These are phyloP conservation scores for Progne subis DNA, from an alignment of 2,113 vertebrate genomes.

Conservation along the genomic window DNA sequence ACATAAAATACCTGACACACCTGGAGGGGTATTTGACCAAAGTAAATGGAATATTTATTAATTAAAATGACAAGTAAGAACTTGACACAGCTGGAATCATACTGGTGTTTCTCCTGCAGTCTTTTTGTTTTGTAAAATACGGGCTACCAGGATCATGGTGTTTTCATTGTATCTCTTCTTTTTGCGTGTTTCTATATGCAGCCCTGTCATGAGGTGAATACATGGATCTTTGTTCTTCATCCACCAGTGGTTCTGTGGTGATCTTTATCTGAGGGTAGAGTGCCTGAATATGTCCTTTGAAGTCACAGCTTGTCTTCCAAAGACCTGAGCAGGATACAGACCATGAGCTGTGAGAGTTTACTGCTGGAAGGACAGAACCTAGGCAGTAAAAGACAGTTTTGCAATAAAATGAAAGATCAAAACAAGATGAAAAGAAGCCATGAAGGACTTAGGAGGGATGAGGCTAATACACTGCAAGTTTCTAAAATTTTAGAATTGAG, in stretches of 20 bases:
- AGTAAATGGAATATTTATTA: neutral
- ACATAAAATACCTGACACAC: neutral
- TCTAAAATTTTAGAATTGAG: neutral
- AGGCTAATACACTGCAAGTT: neutral
- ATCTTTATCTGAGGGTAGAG: neutral
- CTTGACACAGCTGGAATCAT: neutral
- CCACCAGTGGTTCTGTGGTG: neutral
- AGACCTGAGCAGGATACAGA: neutral
- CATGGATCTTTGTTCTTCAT: neutral
- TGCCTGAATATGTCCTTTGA: neutral
- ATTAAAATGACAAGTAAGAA: neutral
- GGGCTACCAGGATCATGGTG: accelerated
- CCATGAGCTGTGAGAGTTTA: neutral
- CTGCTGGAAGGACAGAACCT: neutral
- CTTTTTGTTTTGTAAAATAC: neutral
- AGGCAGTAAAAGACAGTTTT: neutral
- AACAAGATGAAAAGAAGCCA: neutral
- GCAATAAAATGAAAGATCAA: neutral
- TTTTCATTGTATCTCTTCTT: neutral
- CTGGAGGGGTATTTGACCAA: neutral
- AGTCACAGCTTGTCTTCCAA: neutral
- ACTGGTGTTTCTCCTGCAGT: neutral
- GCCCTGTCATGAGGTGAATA: neutral
- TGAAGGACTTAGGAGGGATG: neutral
- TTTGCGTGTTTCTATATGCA: neutral